phyloP scores from a whole-genome alignment of 1,140 invertebrate genomes.

The Drosophila eugracilis region DNA sequence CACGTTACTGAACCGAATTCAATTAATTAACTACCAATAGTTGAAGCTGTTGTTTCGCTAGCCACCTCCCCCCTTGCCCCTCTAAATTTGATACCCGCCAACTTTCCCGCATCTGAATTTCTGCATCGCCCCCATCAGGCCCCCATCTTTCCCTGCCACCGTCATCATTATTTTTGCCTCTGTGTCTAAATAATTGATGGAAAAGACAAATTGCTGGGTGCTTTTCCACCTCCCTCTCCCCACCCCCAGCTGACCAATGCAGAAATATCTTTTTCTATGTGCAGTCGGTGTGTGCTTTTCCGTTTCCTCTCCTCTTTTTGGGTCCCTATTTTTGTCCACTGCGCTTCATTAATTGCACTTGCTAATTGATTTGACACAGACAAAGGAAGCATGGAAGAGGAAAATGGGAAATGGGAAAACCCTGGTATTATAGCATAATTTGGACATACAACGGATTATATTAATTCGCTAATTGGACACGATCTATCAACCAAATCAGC shows the following conservation, averaged over 20 bases:
- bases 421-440: constrained; percentile 26
- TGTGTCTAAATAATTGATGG: constrained; percentile 70
- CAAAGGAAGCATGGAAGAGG: constrained; percentile 11
- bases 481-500: background rate
- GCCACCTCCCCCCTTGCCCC: background rate
- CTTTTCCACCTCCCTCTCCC: background rate
- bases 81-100: background rate
- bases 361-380: constrained; percentile 69
- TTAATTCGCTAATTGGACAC: constrained; percentile 3
- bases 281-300: constrained; percentile 55
- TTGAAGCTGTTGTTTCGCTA: constrained; percentile 2
- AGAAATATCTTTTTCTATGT: constrained; percentile 21
- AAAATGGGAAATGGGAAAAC: too few relatives aligned
- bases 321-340: constrained; percentile 20
- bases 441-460: constrained; percentile 3
- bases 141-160: background rate
- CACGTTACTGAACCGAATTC: constrained; percentile 60
- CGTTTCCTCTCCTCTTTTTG: background rate
- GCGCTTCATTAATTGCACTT: constrained; percentile 69
- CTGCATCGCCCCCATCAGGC: constrained; percentile 6
- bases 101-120: constrained; percentile 21
- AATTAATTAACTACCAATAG: constrained; percentile 79
- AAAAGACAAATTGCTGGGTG: constrained; percentile 72
- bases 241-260: constrained; percentile 13
- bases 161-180: constrained; percentile 20